Conservation (phyloP, 2,888 invertebrate species). For the Ceriagrion tenellum region DNA sequence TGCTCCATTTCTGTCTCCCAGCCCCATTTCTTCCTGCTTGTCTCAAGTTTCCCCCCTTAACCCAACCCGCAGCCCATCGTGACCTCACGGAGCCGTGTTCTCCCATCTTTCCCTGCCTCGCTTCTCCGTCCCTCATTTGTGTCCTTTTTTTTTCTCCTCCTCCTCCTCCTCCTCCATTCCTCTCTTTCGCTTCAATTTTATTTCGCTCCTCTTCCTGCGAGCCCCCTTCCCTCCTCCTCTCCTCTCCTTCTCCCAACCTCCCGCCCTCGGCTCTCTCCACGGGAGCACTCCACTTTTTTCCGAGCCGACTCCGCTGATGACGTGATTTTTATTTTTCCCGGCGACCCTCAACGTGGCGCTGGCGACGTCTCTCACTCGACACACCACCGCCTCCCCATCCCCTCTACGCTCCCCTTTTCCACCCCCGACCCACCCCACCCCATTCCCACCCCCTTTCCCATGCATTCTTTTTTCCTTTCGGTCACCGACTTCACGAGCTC, state of each 20-base stretch:
- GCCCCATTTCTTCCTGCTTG: too few species aligned
- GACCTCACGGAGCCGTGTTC: background rate
- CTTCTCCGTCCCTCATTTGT: background rate
- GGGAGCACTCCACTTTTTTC: slow-evolving; percentile 12
- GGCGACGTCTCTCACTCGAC: background rate
- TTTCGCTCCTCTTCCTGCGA: background rate
- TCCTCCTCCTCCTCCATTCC: background rate
- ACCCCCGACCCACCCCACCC: background rate
- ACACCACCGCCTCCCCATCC: background rate
- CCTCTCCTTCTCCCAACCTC: background rate
- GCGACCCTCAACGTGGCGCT: slow-evolving; percentile 19
- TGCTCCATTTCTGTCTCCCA: too few species aligned
- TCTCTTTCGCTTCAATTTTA: background rate
- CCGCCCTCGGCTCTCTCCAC: background rate
- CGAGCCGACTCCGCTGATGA: background rate
- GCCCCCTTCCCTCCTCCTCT: background rate
- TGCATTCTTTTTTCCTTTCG: background rate
- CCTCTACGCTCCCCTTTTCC: background rate
- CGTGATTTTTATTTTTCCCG: background rate
- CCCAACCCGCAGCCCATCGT: background rate
- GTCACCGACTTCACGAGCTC: slow-evolving; percentile 30
- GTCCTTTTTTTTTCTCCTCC: background rate
- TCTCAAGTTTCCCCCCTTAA: background rate
- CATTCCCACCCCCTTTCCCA: background rate
- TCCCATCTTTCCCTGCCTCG: background rate